These are phyloP conservation scores for Corydoras sp. DNA, from an alignment of 2,113 vertebrate species.

Conservation along the genomic window DNA sequence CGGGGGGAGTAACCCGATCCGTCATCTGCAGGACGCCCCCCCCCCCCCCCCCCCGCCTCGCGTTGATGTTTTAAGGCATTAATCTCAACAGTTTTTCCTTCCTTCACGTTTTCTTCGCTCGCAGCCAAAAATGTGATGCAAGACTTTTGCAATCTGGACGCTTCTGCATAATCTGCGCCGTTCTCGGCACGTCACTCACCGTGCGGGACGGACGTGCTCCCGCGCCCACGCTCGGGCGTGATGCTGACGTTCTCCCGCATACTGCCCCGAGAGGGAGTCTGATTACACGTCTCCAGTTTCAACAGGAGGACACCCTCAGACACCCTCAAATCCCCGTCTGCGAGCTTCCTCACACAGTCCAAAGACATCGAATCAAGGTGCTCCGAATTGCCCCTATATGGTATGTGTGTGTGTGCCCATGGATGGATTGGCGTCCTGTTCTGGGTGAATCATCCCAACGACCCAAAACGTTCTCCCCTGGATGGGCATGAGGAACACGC, in stretches of 20 bases:
- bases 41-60: slow-evolving; percentile 22
- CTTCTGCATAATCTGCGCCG: slow-evolving; percentile 25
- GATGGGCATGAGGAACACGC: no score
- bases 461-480: no score
- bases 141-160: slow-evolving; percentile 26
- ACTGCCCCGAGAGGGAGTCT: not conserved
- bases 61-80: slow-evolving; percentile 17
- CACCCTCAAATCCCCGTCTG: no score
- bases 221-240: not conserved
- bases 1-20: slow-evolving; percentile 37
- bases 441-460: no score
- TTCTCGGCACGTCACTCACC: not conserved
- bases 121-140: slow-evolving; percentile 26
- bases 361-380: no score
- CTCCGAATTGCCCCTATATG: no score
- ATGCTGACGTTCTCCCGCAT: not conserved
- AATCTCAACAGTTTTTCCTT: slow-evolving; percentile 19
- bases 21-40: slow-evolving; percentile 12
- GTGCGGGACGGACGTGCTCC: not conserved
- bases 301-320: no score
- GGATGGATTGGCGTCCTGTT: no score
- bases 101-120: slow-evolving; percentile 24
- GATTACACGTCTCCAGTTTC: no score
- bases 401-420: no score
- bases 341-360: no score